phyloP scores from a whole-genome alignment of 1,140 invertebrate genomes.

The Panagrolaimus sp. region DNA sequence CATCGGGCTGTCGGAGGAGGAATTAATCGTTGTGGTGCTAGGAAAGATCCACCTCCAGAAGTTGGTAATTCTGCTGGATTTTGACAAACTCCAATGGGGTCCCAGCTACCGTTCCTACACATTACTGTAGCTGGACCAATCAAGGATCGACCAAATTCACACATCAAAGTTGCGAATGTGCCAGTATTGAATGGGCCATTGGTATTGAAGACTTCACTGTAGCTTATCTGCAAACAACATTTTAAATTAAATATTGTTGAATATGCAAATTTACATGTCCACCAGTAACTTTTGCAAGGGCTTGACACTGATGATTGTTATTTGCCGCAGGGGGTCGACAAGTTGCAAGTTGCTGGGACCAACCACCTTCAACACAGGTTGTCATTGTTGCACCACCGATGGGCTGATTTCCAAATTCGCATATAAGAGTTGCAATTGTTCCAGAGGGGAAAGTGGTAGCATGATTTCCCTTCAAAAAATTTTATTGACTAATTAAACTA shows the following conservation, averaged over 20 bases:
- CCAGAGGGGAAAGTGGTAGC: slow-evolving; percentile 4
- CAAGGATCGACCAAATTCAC: slow-evolving; percentile 10
- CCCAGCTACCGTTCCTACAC: neutral
- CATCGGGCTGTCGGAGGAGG: neutral
- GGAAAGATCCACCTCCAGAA: neutral
- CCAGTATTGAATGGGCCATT: slow-evolving; percentile 17
- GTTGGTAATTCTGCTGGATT: neutral
- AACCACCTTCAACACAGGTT: neutral
- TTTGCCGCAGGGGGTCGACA: neutral
- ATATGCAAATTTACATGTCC: neutral
- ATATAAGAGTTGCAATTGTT: neutral
- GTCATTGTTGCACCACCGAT: neutral
- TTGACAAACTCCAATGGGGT: neutral
- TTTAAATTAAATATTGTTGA: neutral
- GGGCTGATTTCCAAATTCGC: slow-evolving; percentile 2
- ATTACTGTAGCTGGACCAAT: neutral
- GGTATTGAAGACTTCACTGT: slow-evolving; percentile 17
- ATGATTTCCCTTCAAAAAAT: slow-evolving; percentile 5
- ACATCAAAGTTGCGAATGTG: slow-evolving; percentile 9
- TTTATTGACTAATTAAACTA: neutral
- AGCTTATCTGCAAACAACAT: neutral
- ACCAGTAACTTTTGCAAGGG: neutral
- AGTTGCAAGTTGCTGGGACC: slow-evolving; percentile 5
- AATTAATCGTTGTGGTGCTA: neutral
- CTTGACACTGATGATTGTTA: neutral